phyloP scores from a whole-genome alignment of 2,888 invertebrate genomes.

The Thumatha senex region DNA sequence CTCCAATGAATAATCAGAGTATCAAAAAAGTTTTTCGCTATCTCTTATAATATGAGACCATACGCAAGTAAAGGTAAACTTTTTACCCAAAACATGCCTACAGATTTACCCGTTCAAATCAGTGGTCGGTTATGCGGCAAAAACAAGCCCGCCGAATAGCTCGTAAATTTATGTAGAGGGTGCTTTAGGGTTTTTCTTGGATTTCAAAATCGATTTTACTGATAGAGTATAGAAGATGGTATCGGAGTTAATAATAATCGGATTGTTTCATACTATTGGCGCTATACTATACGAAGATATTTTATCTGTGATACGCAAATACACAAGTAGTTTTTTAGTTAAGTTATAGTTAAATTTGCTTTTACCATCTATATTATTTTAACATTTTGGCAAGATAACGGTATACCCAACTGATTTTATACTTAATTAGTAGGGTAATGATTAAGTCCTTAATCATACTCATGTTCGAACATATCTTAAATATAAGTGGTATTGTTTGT shows the following conservation, averaged over 20 bases:
- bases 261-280: conserved; percentile 12
- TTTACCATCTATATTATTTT: too few relatives aligned
- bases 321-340: too few relatives aligned
- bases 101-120: conserved; percentile 61
- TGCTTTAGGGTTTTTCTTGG: conserved; percentile 57
- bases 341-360: too few relatives aligned
- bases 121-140: conserved; percentile 58
- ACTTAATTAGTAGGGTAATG: too few relatives aligned
- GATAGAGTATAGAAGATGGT: conserved; percentile 34
- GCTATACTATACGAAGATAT: conserved; percentile 4
- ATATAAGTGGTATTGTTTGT: too few relatives aligned
- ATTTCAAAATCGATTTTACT: conserved; percentile 66
- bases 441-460: too few relatives aligned
- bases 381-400: too few relatives aligned
- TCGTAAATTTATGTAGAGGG: conserved; percentile 64
- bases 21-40: background rate
- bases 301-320: too few relatives aligned
- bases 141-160: conserved; percentile 62
- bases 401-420: too few relatives aligned
- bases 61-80: conserved; percentile 36
- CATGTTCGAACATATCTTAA: too few relatives aligned
- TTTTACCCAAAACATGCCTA: conserved; percentile 59
- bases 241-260: conserved; percentile 18
- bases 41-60: background rate
- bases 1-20: too few relatives aligned